These are phyloP conservation scores for Camponotus pennsylvanicus DNA, from an alignment of 1,140 invertebrate species.

Conservation along the genomic window DNA sequence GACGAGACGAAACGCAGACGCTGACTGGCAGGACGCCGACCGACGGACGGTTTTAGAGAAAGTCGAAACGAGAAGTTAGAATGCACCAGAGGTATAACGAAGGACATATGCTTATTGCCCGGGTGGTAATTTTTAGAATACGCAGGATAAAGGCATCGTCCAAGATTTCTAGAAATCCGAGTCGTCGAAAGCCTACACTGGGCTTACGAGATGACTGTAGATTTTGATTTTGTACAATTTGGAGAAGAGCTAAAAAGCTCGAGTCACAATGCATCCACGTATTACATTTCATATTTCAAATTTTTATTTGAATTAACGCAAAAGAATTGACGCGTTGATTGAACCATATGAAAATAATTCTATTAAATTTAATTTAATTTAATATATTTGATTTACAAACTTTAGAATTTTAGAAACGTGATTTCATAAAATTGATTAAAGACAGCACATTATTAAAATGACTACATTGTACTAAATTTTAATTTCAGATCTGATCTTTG, in stretches of 20 bases:
- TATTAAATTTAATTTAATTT: neutral
- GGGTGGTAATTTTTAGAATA: slow-evolving; percentile 37
- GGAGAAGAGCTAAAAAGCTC: neutral
- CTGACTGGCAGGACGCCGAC: slow-evolving; percentile 19
- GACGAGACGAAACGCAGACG: slow-evolving; percentile 52
- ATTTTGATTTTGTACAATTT: slow-evolving; percentile 5
- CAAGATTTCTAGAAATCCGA: neutral
- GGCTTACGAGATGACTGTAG: neutral
- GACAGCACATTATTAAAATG: neutral
- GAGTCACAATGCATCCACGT: neutral
- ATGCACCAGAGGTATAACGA: slow-evolving; percentile 30
- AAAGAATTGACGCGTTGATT: neutral
- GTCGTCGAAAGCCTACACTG: neutral
- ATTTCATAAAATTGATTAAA: neutral
- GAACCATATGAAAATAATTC: neutral
- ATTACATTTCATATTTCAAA: slow-evolving; percentile 9
- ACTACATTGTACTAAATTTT: neutral
- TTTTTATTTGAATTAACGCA: neutral
- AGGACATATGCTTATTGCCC: slow-evolving; percentile 21
- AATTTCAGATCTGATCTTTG: slow-evolving; percentile 11
- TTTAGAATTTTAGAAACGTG: neutral
- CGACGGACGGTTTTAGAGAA: slow-evolving; percentile 53
- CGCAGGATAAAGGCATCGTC: neutral
- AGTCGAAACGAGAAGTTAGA: slow-evolving; percentile 14
- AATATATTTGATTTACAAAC: neutral